Percentiles rank a stretch among this genome's conserved stretches.
Evolutionary conservation across 2,888 invertebrate genomes (phyloP).

Genomic region (Brenthis ino): DNA sequence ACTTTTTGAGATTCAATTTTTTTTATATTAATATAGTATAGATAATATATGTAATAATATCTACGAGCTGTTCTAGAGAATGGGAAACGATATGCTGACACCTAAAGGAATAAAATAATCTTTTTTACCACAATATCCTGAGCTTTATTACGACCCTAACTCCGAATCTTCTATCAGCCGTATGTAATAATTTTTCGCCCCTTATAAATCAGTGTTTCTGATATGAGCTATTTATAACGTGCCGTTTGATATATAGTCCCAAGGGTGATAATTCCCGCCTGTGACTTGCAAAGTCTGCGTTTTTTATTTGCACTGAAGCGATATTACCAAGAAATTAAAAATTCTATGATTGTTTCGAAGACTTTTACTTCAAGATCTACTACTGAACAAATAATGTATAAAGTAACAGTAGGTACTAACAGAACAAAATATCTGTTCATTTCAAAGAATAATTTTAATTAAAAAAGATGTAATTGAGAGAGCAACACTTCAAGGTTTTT

Average conservation of each 20-base stretch:
- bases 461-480: too few relatives aligned
- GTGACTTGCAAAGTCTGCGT: conserved; percentile 47
- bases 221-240: conserved; percentile 70
- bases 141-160: conserved; percentile 39
- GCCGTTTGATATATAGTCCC: conserved; percentile 69
- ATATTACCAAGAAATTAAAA: conserved; percentile 1
- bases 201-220: conserved; percentile 73
- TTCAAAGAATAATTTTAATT: too few relatives aligned
- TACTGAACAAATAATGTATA: too few relatives aligned
- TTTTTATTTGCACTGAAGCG: conserved; percentile 23
- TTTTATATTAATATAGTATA: too few relatives aligned
- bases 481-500: too few relatives aligned
- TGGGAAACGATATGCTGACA: conserved; percentile 29
- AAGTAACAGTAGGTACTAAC: too few relatives aligned
- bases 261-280: conserved; percentile 61
- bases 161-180: conserved; percentile 38
- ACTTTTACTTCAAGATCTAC: background rate
- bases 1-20: too few relatives aligned
- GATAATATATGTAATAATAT: background rate
- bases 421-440: too few relatives aligned
- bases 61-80: conserved; percentile 17
- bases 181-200: conserved; percentile 60
- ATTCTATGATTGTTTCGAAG: background rate
- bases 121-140: conserved; percentile 36
- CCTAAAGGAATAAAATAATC: conserved; percentile 33